Percentiles rank a stretch among this genome's conserved stretches.
These are phyloP conservation scores for Damaliscus lunatus DNA, from an alignment of 2,113 vertebrate species.

Conservation along the genomic window DNA sequence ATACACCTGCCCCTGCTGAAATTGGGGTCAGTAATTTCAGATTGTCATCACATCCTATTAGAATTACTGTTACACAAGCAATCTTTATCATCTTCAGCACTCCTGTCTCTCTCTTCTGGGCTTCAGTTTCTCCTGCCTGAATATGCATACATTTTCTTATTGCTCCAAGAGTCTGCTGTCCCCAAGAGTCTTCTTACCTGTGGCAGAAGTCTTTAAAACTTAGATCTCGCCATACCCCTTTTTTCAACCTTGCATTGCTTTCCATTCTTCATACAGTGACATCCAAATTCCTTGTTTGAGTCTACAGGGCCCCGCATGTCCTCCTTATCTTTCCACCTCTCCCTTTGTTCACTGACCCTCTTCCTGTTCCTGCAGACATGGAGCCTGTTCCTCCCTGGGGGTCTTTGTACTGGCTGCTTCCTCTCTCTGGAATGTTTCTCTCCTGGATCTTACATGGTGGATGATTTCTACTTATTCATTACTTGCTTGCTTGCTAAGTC, in stretches of 20 bases:
- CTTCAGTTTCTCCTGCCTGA: not conserved
- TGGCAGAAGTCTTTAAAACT: not conserved
- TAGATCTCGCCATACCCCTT: not conserved
- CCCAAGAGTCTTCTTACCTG: not conserved
- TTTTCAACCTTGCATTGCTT: not conserved
- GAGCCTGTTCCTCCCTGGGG: not conserved
- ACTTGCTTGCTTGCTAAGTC: not conserved
- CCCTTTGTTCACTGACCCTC: not conserved
- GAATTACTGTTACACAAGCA: not conserved
- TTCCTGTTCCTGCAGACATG: not conserved
- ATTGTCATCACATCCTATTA: not conserved
- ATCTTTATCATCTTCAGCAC: not conserved
- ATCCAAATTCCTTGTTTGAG: not conserved
- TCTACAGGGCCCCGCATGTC: fast-evolving
- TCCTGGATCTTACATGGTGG: not conserved
- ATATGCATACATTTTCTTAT: not conserved
- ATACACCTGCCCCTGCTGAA: not conserved
- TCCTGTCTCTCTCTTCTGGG: not conserved
- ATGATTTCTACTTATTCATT: not conserved
- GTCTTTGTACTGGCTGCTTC: not conserved
- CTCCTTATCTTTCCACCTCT: not conserved
- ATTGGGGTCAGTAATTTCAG: not conserved
- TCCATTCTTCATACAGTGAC: not conserved
- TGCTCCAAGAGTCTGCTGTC: not conserved
- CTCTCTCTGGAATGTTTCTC: not conserved